phyloP scores from a whole-genome alignment of 2,113 vertebrate species.

The Alces alces region DNA sequence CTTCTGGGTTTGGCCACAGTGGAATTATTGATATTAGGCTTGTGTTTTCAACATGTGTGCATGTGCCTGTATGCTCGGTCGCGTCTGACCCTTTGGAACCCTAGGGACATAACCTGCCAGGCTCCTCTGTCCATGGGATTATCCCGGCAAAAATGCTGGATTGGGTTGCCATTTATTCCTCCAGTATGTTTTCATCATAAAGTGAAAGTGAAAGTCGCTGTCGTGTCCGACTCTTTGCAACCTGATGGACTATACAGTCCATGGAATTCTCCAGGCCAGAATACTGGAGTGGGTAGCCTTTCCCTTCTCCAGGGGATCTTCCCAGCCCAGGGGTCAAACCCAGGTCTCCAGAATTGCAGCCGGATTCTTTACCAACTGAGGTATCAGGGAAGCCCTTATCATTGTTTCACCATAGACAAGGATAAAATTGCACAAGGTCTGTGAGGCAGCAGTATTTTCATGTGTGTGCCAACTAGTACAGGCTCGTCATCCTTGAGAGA shows the following conservation, averaged over 20 bases:
- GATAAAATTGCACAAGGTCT: background rate
- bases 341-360: background rate
- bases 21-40: background rate
- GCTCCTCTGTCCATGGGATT: background rate
- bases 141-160: background rate
- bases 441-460: background rate
- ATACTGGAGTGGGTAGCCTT: background rate
- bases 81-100: background rate
- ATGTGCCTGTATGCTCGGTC: background rate
- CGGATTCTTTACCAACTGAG: background rate
- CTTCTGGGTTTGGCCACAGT: background rate
- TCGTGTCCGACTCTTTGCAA: accelerated
- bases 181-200: background rate
- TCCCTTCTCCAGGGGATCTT: background rate
- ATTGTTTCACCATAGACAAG: background rate
- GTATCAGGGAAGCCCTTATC: background rate
- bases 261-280: background rate
- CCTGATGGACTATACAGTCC: background rate
- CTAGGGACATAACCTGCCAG: background rate
- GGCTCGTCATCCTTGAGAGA: background rate
- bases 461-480: too few relatives aligned
- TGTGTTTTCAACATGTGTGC: background rate
- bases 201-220: background rate
- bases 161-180: background rate
- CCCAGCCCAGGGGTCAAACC: background rate